Evolutionary conservation across 2,888 invertebrate genomes (phyloP).

Genomic region (Eupelmus urozonus): DNA sequence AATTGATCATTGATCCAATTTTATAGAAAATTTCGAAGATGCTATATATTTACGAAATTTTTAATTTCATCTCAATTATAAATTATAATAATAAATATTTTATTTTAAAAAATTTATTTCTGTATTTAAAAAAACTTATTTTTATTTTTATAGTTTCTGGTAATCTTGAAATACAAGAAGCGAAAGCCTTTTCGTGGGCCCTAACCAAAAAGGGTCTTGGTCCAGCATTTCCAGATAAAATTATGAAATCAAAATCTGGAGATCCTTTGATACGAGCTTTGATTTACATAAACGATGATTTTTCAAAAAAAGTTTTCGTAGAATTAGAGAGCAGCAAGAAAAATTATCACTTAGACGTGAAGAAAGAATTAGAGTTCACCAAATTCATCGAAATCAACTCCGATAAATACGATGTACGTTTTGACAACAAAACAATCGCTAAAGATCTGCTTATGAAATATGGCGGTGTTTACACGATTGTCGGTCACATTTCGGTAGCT

Average conservation of each 20-base stretch:
- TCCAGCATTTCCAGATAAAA: not conserved
- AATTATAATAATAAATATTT: no score
- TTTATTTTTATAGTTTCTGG: not conserved
- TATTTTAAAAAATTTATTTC: no score
- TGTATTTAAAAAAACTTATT: no score
- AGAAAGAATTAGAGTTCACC: no score
- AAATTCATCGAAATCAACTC: constrained; percentile 67
- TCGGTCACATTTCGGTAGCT: constrained; percentile 75
- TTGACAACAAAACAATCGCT: constrained; percentile 73
- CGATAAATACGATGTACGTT: constrained; percentile 76
- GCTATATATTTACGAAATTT: no score
- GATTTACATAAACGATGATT: not conserved
- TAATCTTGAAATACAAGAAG: not conserved
- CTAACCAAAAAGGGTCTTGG: constrained; percentile 12
- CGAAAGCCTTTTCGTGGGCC: not conserved
- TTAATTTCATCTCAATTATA: no score
- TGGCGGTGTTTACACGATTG: constrained; percentile 84
- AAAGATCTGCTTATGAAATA: constrained; percentile 42
- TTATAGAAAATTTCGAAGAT: no score
- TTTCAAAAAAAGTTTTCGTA: constrained; percentile 6
- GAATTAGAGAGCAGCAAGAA: not conserved
- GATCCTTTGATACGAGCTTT: constrained; percentile 73
- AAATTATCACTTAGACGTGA: not conserved
- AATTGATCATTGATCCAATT: no score
- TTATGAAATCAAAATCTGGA: constrained; percentile 70